A percentile compares a stretch with the other conserved stretches of the same genome.
Evolutionary conservation across 2,797 vertebrate species (phyloP).

Genomic region (Periophthalmus magnuspinnatus): DNA sequence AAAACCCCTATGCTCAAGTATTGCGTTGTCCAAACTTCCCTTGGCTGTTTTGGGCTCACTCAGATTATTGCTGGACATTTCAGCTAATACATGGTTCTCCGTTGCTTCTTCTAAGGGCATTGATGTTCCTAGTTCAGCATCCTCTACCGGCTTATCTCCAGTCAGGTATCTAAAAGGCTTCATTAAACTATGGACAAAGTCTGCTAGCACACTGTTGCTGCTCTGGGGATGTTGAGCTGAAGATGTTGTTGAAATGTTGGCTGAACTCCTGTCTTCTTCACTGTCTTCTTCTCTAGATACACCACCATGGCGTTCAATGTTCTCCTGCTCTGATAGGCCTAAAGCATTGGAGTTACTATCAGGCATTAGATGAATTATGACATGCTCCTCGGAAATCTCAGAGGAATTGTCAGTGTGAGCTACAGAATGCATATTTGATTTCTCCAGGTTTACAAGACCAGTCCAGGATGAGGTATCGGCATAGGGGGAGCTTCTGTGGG

Average conservation of each 20-base stretch:
- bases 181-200: conserved; percentile 77
- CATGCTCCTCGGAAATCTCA: conserved; percentile 78
- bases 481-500: conserved; percentile 33
- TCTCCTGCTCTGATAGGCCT: conserved; percentile 44
- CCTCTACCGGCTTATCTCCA: conserved; percentile 20
- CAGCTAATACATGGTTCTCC: conserved; percentile 44
- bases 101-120: conserved; percentile 38
- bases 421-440: conserved; percentile 54
- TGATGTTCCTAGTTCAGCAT: conserved; percentile 28
- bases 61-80: conserved; percentile 42
- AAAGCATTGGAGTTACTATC: conserved; percentile 33
- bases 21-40: conserved; percentile 68
- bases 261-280: conserved; percentile 24
- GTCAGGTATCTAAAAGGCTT: conserved; percentile 76
- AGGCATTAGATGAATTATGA: conserved; percentile 69
- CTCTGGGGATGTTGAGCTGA: conserved; percentile 63
- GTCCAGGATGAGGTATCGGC: conserved; percentile 68
- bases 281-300: conserved; percentile 52
- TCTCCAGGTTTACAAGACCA: conserved; percentile 61
- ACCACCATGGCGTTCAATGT: conserved; percentile 57
- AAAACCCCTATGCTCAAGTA: conserved; percentile 60
- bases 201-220: conserved; percentile 68
- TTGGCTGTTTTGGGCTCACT: conserved; percentile 55
- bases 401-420: conserved; percentile 60
- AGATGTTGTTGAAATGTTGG: conserved; percentile 48